Evolutionary conservation across 2,888 invertebrate genomes (phyloP).

Genomic region (Acleris cristana): DNA sequence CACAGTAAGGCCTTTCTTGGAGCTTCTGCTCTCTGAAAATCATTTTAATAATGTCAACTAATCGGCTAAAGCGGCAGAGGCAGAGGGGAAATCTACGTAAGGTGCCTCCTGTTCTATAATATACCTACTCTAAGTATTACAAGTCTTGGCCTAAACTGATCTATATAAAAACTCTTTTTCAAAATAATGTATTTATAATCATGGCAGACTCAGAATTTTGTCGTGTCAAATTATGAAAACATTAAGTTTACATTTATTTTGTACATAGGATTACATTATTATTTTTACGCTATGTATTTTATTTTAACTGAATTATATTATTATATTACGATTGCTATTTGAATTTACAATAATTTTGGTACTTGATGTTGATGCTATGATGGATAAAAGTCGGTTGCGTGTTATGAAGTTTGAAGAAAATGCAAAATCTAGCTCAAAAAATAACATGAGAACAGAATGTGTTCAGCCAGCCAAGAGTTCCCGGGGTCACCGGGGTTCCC

Average conservation of each 20-base stretch:
- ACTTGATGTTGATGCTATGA: background rate
- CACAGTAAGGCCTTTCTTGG: too few species aligned
- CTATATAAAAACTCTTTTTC: background rate
- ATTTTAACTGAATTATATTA: conserved; percentile 11
- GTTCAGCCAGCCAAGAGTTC: background rate
- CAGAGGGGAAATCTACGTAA: too few species aligned
- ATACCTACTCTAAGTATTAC: too few species aligned
- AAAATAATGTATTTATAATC: background rate
- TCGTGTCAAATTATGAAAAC: conserved; percentile 9
- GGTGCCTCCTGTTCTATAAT: too few species aligned
- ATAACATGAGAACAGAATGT: background rate
- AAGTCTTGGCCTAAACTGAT: too few species aligned
- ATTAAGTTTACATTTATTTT: conserved; percentile 23
- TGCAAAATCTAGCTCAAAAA: background rate
- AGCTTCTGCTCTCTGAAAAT: too few species aligned
- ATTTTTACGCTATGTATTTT: conserved; percentile 30
- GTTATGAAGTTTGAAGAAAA: conserved; percentile 18
- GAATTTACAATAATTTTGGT: background rate
- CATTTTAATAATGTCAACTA: too few species aligned
- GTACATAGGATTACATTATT: conserved; percentile 22
- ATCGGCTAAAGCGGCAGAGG: too few species aligned
- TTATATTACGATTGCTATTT: background rate
- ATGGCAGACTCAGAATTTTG: background rate
- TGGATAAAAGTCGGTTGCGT: conserved; percentile 12
- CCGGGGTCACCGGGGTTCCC: too few species aligned